A percentile compares a stretch with the other conserved stretches of the same genome.
phyloP scores from a whole-genome alignment of 1,140 invertebrate genomes.

The Drosophila baimaii region DNA sequence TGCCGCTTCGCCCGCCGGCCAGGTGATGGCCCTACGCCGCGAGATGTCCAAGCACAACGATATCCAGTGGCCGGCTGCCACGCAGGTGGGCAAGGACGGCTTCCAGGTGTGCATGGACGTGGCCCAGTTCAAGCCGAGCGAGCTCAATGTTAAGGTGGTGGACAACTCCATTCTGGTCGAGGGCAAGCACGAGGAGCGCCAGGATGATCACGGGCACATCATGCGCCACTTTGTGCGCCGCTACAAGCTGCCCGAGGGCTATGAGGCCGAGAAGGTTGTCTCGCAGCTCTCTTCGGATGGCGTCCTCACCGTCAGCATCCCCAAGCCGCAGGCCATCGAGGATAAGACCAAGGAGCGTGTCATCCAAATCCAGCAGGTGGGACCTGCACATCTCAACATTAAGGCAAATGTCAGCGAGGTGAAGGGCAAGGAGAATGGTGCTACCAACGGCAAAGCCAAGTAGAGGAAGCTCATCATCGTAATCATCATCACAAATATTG shows the following conservation, averaged over 20 bases:
- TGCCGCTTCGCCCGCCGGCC: conserved; percentile 50
- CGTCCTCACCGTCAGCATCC: conserved; percentile 88
- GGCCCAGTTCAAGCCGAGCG: conserved; percentile 89
- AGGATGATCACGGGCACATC: conserved; percentile 87
- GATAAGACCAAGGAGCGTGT: conserved; percentile 64
- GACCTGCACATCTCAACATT: conserved; percentile 58
- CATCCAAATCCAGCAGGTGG: conserved; percentile 67
- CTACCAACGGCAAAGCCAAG: conserved; percentile 45
- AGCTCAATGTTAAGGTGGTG: conserved; percentile 90
- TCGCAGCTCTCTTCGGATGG: conserved; percentile 90
- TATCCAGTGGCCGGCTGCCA: conserved; percentile 36
- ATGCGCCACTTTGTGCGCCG: conserved; percentile 88
- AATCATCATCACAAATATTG: neutral
- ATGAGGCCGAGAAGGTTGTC: conserved; percentile 87
- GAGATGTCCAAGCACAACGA: conserved; percentile 41
- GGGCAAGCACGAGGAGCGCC: conserved; percentile 89
- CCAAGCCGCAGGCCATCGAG: conserved; percentile 84
- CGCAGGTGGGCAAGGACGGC: conserved; percentile 69
- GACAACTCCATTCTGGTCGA: conserved; percentile 88
- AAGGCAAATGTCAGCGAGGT: conserved; percentile 42
- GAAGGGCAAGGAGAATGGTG: conserved; percentile 36
- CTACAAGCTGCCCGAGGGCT: conserved; percentile 89
- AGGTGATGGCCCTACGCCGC: conserved; percentile 52
- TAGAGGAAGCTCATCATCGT: conserved; percentile 10
- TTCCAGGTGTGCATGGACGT: conserved; percentile 88